Percentiles rank a stretch among this genome's conserved stretches.
Conservation (phyloP, 2,888 invertebrate species). For the Desoria tigrina region DNA sequence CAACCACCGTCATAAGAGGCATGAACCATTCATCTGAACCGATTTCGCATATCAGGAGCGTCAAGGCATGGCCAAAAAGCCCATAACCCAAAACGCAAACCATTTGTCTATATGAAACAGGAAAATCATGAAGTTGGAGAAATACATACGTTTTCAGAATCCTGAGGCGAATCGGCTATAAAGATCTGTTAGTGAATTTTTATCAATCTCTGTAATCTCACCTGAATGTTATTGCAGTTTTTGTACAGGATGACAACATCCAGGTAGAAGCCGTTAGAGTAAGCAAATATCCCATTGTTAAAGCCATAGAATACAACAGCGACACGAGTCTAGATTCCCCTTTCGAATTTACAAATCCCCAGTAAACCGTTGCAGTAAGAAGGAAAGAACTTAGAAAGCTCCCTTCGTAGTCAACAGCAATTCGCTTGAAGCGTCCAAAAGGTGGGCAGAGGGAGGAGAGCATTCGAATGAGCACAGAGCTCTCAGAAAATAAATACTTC, state of each 20-base stretch:
- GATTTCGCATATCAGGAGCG: conserved; percentile 58
- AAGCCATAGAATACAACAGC: conserved; percentile 34
- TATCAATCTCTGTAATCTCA: too few species aligned
- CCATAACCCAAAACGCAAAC: conserved; percentile 60
- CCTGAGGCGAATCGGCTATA: not conserved
- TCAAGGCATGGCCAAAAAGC: conserved; percentile 59
- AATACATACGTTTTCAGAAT: not conserved
- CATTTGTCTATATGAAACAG: conserved; percentile 55
- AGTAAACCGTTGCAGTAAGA: conserved; percentile 46
- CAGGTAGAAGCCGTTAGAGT: conserved; percentile 38
- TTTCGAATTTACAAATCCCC: conserved; percentile 43
- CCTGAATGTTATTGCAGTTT: conserved; percentile 48
- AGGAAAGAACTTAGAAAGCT: conserved; percentile 49
- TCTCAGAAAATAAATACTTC: conserved; percentile 50
- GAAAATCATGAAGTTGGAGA: not conserved
- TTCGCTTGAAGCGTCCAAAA: conserved; percentile 45
- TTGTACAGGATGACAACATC: conserved; percentile 46
- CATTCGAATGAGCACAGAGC: conserved; percentile 46
- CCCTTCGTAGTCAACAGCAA: conserved; percentile 49
- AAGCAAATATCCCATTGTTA: conserved; percentile 47
- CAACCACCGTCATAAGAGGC: conserved; percentile 58
- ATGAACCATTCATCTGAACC: conserved; percentile 60
- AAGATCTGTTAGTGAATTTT: too few species aligned
- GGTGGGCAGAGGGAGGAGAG: conserved; percentile 52
- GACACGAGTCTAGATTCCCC: conserved; percentile 34